Conservation (phyloP, 2,888 invertebrate species). For the Drosophila limbata region DNA sequence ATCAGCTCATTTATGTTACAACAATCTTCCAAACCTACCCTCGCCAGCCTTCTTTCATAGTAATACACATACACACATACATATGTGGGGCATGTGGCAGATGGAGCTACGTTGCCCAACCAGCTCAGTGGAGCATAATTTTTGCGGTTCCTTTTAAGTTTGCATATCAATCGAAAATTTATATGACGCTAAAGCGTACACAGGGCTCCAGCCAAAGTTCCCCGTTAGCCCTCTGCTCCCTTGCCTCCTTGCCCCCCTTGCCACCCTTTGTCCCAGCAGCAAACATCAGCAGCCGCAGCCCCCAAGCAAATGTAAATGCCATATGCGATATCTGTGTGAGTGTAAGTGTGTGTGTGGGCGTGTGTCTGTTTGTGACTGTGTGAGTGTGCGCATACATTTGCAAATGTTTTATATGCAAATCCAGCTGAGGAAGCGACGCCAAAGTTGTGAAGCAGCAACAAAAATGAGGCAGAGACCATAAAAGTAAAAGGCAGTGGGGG, state of each 20-base stretch:
- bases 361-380: constrained; percentile 32
- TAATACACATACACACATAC: background rate
- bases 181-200: constrained; percentile 72
- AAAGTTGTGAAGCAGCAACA: constrained; percentile 42
- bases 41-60: constrained; percentile 11
- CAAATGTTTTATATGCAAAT: constrained; percentile 78
- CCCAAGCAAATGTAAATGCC: constrained; percentile 62
- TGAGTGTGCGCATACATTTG: constrained; percentile 75
- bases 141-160: constrained; percentile 84
- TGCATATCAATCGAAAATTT: constrained; percentile 84
- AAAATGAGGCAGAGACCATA: constrained; percentile 54
- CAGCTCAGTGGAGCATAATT: constrained; percentile 83
- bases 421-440: constrained; percentile 51
- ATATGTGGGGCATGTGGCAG: background rate
- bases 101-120: constrained; percentile 44
- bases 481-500: constrained; percentile 33
- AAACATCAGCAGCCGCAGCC: constrained; percentile 27
- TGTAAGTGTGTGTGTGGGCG: constrained; percentile 10
- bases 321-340: constrained; percentile 30
- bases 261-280: background rate
- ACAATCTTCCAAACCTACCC: too few species aligned
- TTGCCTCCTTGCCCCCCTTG: too few species aligned
- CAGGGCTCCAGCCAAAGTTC: constrained; percentile 23
- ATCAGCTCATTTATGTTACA: too few species aligned
- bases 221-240: background rate